Evolutionary conservation across 2,888 invertebrate genomes (phyloP), one percentile per base, ranked within the genome.

Genomic region (Notodonta dromedarius): DNA sequence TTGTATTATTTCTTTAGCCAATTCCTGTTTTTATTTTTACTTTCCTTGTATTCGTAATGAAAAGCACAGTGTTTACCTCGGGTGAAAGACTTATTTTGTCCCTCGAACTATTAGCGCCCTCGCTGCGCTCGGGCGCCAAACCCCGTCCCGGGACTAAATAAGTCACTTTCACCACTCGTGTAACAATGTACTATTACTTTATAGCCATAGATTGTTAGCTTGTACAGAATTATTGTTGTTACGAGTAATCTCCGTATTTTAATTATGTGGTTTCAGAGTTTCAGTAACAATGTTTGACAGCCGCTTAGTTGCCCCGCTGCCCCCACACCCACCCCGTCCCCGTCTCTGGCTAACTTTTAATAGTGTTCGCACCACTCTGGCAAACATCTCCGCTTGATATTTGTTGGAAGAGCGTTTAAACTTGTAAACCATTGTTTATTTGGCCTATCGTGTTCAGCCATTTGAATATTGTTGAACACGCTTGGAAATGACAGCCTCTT

Each of bases 291-390:
- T 46, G 46, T 66, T 53, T 69, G 60, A 67, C 59, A 39, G 35
- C 12, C 46, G 52, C 58, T 70, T 57, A 50, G 53, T 14, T 24
- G 24, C 24, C 24, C 24, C 24, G 1, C 24, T 24, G 16, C 51
- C 51, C 24, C 24, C 51, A 4, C 11, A 7, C 51, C 12, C 39
- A 7, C 14, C 8, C 39, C n/a, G n/a, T 39, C 6, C 12, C 8
- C 54, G 14, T 16, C 16, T 50, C n/a, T 39, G 39, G 39, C n/a
- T 9, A 72, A 71, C 67, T 71, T 72, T 67, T 67, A 72, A 72
- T 72, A 72, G 67, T 62, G 71, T 70, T 62, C 52, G 52, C 44
- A 39, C 5, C 4, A 54, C 24, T 24, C 24, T 24, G 24, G 2
- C 50, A 54, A 54, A 52, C 32, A 4, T 32, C 8, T 52, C 52